These are phyloP conservation scores for Leptinotarsa undecemlineata DNA, from an alignment of 1,140 invertebrate species.

Conservation along the genomic window DNA sequence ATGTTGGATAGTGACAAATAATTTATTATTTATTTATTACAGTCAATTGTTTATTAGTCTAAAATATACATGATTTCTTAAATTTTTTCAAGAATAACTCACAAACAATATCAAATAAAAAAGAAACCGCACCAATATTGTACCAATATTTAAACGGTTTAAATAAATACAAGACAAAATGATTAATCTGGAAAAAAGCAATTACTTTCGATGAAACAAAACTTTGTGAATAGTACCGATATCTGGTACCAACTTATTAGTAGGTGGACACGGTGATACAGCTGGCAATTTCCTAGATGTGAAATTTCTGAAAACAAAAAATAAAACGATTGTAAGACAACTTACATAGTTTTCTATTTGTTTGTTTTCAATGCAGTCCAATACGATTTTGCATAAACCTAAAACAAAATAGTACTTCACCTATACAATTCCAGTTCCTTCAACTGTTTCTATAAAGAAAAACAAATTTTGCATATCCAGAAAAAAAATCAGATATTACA, in stretches of 20 bases:
- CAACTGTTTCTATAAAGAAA: neutral
- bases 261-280: conserved; percentile 19
- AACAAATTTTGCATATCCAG: too few relatives aligned
- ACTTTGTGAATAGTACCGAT: conserved; percentile 55
- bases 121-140: neutral
- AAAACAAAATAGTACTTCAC: conserved; percentile 31
- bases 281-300: conserved; percentile 18
- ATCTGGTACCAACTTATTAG: conserved; percentile 52
- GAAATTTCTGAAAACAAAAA: conserved; percentile 25
- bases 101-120: neutral
- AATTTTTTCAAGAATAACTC: neutral
- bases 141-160: neutral
- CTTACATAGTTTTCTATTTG: conserved; percentile 26
- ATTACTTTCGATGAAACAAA: conserved; percentile 52
- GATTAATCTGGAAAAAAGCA: neutral
- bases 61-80: conserved; percentile 1
- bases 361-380: conserved; percentile 26
- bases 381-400: conserved; percentile 28
- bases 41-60: neutral
- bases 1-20: neutral
- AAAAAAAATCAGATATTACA: too few relatives aligned
- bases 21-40: neutral
- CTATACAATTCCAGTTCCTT: conserved; percentile 14
- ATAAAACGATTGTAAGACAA: conserved; percentile 21
- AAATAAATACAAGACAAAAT: neutral